A percentile compares a stretch with the other conserved stretches of the same genome.
These are phyloP conservation scores for Camponotus vicinus DNA, from an alignment of 1,140 invertebrate species.

Conservation along the genomic window DNA sequence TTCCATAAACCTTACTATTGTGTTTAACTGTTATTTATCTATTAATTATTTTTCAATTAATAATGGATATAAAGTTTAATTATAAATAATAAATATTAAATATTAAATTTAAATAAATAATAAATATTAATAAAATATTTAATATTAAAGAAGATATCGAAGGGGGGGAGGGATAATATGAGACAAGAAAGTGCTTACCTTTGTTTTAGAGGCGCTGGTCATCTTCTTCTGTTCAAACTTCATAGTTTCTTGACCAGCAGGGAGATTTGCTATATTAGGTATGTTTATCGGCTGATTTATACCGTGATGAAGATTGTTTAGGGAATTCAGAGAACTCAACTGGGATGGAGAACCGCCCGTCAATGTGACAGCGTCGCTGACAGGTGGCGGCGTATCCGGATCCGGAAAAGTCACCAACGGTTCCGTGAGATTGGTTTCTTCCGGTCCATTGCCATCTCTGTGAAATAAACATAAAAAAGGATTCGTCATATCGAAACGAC, in stretches of 20 bases:
- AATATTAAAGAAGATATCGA: too few relatives aligned
- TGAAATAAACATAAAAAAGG: constrained; percentile 39
- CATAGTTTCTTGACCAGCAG: constrained; percentile 88
- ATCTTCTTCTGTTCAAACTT: constrained; percentile 93
- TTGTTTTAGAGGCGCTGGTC: constrained; percentile 92
- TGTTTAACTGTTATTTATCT: neutral
- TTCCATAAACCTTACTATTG: neutral
- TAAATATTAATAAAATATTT: too few relatives aligned
- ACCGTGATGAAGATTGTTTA: constrained; percentile 84
- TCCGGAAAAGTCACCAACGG: constrained; percentile 93
- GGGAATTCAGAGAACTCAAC: constrained; percentile 82
- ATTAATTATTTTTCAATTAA: constrained; percentile 12
- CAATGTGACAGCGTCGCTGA: constrained; percentile 75
- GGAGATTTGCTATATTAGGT: constrained; percentile 79
- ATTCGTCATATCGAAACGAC: neutral
- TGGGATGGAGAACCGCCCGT: constrained; percentile 81
- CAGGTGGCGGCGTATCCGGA: constrained; percentile 89
- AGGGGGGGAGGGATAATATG: neutral
- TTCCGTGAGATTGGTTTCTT: constrained; percentile 86
- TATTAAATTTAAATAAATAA: neutral
- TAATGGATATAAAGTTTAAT: too few relatives aligned
- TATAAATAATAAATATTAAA: neutral
- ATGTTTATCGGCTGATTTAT: constrained; percentile 80
- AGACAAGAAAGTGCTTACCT: constrained; percentile 83
- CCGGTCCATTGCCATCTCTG: constrained; percentile 79